Percentiles rank a stretch among this genome's conserved stretches.
Evolutionary conservation across 2,113 vertebrate species (phyloP).

Genomic region (Tylochromis polylepis): DNA sequence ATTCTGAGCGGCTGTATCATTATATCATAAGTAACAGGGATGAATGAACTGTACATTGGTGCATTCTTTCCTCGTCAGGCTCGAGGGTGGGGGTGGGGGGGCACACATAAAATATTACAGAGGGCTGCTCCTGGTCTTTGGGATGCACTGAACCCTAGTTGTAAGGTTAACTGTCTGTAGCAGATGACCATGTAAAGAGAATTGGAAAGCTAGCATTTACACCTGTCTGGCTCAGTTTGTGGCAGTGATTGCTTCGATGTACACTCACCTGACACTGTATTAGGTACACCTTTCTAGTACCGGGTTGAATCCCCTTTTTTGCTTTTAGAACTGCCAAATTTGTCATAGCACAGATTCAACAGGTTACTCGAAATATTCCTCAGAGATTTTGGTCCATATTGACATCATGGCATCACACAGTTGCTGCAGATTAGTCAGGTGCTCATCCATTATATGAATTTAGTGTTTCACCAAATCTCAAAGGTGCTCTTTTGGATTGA

Average conservation of each 20-base stretch:
- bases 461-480: not conserved
- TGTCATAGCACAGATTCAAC: not conserved
- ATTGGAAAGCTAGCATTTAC: not conserved
- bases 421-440: not conserved
- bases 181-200: not conserved
- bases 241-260: not conserved
- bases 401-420: not conserved
- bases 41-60: not conserved
- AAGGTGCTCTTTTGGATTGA: not conserved
- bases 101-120: not conserved
- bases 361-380: not conserved
- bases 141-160: not conserved
- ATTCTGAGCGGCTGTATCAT: not conserved
- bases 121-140: not conserved
- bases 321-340: not conserved
- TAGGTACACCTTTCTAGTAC: not conserved
- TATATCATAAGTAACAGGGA: not conserved
- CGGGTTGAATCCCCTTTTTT: not conserved
- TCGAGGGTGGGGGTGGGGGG: not conserved
- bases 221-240: not conserved
- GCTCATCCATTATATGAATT: not conserved
- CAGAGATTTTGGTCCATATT: not conserved
- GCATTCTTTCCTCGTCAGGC: not conserved
- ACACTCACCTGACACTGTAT: not conserved
- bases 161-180: not conserved